Conservation (phyloP, 53 echinoderm and acorn worm genomes). For the Actinopyga echinites region DNA sequence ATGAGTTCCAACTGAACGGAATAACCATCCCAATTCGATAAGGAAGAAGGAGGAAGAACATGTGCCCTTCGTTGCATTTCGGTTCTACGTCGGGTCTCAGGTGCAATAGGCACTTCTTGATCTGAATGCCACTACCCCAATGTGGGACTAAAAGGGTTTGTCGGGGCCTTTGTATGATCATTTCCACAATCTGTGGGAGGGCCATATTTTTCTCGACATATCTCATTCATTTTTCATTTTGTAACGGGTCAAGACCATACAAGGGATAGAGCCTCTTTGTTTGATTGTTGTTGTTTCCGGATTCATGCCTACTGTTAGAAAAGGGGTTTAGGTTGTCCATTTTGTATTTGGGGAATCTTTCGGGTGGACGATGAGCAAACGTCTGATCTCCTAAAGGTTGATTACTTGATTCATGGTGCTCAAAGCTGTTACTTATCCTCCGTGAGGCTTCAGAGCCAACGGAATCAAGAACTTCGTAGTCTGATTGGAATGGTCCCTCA, state of each 20-base stretch:
- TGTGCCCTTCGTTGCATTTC: too few relatives aligned
- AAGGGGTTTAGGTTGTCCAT: too few relatives aligned
- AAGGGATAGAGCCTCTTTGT: not conserved
- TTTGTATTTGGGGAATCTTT: too few relatives aligned
- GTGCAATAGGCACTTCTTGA: too few relatives aligned
- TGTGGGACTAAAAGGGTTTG: not conserved
- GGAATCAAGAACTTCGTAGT: not conserved
- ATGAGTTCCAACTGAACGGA: constrained; percentile 55
- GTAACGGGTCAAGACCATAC: not conserved
- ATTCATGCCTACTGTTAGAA: too few relatives aligned
- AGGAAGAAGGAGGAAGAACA: constrained; percentile 29
- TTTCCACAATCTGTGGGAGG: not conserved
- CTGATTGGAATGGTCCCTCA: not conserved
- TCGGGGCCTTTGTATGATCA: not conserved
- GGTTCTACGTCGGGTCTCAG: not conserved
- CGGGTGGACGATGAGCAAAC: too few relatives aligned
- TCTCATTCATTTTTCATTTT: not conserved
- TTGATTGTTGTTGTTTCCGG: too few relatives aligned
- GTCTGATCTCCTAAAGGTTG: too few relatives aligned
- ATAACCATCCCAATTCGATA: constrained; percentile 46
- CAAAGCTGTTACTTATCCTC: not conserved
- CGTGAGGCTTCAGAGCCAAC: not conserved
- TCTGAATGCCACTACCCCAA: too few relatives aligned
- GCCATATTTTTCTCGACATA: not conserved
- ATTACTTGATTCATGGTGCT: not conserved